A percentile compares a stretch with the other conserved stretches of the same genome.
phyloP scores from a whole-genome alignment of 2,888 invertebrate species.

The Megalurothrips usitatus region DNA sequence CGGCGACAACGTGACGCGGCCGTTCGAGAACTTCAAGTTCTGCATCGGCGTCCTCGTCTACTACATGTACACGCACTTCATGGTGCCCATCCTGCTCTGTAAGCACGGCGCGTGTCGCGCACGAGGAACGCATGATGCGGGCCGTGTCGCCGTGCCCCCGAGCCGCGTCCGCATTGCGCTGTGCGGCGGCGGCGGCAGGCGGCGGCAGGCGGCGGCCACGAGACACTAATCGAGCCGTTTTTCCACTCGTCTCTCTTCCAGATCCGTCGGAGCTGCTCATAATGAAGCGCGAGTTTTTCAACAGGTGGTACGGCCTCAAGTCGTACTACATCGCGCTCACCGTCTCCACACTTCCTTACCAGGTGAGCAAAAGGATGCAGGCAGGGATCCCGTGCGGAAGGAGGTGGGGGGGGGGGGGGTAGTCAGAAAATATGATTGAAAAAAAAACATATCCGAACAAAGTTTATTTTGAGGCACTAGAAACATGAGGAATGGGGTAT shows the following conservation, averaged over 20 bases:
- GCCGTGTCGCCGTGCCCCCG: too few relatives aligned
- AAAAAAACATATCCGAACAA: too few relatives aligned
- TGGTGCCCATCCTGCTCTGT: constrained; percentile 59
- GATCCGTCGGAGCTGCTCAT: constrained; percentile 59
- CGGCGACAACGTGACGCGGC: constrained; percentile 55
- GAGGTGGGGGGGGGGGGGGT: too few relatives aligned
- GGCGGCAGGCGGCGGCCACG: too few relatives aligned
- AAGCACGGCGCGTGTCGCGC: constrained; percentile 44
- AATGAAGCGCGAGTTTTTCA: constrained; percentile 60
- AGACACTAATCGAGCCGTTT: too few relatives aligned
- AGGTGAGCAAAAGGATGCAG: constrained; percentile 47
- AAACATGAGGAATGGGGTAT: too few relatives aligned
- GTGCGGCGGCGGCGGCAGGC: too few relatives aligned
- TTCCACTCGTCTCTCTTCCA: constrained; percentile 40
- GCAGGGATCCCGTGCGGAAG: too few relatives aligned
- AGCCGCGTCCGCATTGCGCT: too few relatives aligned
- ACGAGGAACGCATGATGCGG: too few relatives aligned
- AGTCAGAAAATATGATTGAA: too few relatives aligned
- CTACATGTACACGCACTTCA: constrained; percentile 60
- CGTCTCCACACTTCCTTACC: constrained; percentile 52
- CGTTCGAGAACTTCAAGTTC: constrained; percentile 58
- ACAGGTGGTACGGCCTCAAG: constrained; percentile 62
- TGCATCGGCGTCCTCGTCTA: constrained; percentile 57
- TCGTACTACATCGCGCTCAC: constrained; percentile 58
- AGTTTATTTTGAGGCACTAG: too few relatives aligned